These are phyloP conservation scores for Ptychoptera albimana DNA, from an alignment of 2,888 invertebrate genomes.

Conservation along the genomic window DNA sequence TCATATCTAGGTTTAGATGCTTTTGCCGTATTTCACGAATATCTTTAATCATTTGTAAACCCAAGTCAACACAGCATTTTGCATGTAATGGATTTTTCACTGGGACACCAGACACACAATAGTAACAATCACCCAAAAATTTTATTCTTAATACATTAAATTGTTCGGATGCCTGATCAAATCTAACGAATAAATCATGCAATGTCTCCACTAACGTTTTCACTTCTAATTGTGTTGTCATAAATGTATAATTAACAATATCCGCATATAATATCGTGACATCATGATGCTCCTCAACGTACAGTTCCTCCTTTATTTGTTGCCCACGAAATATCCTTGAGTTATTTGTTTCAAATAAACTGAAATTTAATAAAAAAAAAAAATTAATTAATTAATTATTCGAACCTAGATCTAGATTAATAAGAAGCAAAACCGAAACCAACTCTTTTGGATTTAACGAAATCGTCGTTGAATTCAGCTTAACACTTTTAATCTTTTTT, in stretches of 20 bases:
- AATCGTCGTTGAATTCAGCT: slow-evolving; percentile 5
- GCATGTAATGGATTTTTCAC: slow-evolving; percentile 65
- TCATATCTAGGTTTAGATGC: slow-evolving; percentile 80
- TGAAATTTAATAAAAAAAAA: neutral
- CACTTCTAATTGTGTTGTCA: slow-evolving; percentile 69
- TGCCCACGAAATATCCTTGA: neutral
- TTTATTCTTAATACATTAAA: slow-evolving; percentile 72
- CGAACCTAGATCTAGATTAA: neutral
- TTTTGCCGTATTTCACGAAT: slow-evolving; percentile 71
- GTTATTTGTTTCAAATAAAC: neutral
- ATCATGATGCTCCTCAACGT: slow-evolving; percentile 74
- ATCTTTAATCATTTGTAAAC: slow-evolving; percentile 83
- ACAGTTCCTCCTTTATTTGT: slow-evolving; percentile 37
- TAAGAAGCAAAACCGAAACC: neutral
- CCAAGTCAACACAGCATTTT: slow-evolving; percentile 77
- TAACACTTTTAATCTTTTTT: slow-evolving; percentile 32
- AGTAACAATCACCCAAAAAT: slow-evolving; percentile 88
- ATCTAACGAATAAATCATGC: slow-evolving; percentile 80
- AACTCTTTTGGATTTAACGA: neutral
- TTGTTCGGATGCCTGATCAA: slow-evolving; percentile 74
- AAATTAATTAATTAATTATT: neutral
- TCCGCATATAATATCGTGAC: slow-evolving; percentile 87
- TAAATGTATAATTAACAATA: slow-evolving; percentile 81
- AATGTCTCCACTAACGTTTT: slow-evolving; percentile 71
- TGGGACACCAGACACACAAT: slow-evolving; percentile 80